These are phyloP conservation scores for Oreamnos americanus DNA, from an alignment of 2,113 vertebrate genomes.

Conservation along the genomic window DNA sequence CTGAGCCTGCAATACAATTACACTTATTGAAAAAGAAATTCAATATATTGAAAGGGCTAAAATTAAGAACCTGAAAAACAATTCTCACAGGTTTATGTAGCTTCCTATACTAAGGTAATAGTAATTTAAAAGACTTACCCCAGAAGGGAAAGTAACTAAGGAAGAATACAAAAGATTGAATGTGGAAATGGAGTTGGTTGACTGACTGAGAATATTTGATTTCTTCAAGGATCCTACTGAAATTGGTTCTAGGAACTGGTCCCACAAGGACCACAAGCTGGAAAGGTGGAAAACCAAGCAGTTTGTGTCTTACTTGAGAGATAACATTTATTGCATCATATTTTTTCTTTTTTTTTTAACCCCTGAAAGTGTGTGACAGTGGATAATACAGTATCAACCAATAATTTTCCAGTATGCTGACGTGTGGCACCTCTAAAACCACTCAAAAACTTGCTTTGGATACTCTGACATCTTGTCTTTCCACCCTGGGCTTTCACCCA, in stretches of 20 bases:
- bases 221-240: neutral
- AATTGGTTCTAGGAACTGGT: neutral
- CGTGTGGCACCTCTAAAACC: neutral
- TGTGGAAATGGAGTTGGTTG: neutral
- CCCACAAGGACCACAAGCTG: neutral
- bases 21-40: slow-evolving; percentile 1
- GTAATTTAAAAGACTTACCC: neutral
- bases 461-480: neutral
- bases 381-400: neutral
- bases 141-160: neutral
- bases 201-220: neutral
- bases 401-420: neutral
- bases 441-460: neutral
- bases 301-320: neutral
- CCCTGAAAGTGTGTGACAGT: neutral
- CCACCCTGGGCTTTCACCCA: neutral
- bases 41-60: neutral
- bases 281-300: neutral
- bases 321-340: neutral
- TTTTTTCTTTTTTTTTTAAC: neutral
- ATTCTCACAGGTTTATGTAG: neutral
- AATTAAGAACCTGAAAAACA: slow-evolving; percentile 6
- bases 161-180: neutral
- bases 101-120: neutral
- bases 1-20: neutral